Percentiles rank a stretch among this genome's conserved stretches.
Conservation (phyloP, 2,888 invertebrate genomes). For the Drosophila borborema region DNA sequence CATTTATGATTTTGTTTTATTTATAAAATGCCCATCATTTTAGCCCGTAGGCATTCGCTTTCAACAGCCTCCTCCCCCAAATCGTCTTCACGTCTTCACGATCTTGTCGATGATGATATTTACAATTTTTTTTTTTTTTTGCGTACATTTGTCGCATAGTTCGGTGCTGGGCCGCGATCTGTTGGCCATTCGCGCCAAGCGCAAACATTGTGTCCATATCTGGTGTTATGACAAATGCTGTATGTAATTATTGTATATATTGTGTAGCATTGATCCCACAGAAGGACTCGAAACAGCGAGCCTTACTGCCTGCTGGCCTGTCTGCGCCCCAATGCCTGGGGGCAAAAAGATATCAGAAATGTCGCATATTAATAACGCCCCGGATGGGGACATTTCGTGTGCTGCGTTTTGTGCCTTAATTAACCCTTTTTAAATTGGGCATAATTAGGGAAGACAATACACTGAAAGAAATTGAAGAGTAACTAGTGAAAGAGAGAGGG, state of each 20-base stretch:
- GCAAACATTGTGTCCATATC: conserved; percentile 69
- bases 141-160: conserved; percentile 73
- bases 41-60: conserved; percentile 26
- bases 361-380: conserved; percentile 82
- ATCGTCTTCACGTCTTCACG: conserved; percentile 20
- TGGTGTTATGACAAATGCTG: conserved; percentile 82
- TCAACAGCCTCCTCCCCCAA: conserved; percentile 1
- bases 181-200: conserved; percentile 70
- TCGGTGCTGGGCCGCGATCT: conserved; percentile 41
- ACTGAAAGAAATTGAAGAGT: conserved; percentile 47
- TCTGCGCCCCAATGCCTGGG: conserved; percentile 15
- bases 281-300: conserved; percentile 33
- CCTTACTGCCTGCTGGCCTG: not conserved
- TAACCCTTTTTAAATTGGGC: conserved; percentile 83
- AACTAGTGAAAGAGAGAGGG: not conserved
- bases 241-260: conserved; percentile 77
- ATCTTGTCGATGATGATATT: conserved; percentile 75
- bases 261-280: conserved; percentile 48
- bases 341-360: conserved; percentile 78
- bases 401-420: conserved; percentile 81
- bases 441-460: conserved; percentile 71
- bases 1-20: conserved; percentile 81
- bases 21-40: conserved; percentile 75
- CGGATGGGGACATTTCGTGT: conserved; percentile 71
- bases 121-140: conserved; percentile 63